Evolutionary conservation across 2,797 vertebrate species (phyloP).

Genomic region (Artibeus jamaicensis): DNA sequence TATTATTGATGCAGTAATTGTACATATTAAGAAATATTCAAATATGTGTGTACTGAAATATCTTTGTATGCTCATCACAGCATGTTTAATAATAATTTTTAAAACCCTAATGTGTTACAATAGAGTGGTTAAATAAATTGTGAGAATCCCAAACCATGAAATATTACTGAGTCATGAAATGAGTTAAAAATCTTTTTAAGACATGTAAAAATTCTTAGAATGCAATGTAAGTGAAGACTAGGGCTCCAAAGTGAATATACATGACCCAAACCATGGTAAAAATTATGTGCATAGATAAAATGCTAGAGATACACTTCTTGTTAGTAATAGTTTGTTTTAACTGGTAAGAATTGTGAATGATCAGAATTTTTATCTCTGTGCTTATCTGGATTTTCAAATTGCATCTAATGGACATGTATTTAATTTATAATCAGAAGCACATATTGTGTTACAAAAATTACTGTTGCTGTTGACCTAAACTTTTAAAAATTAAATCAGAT

Average conservation of each 20-base stretch:
- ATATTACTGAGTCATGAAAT: neutral
- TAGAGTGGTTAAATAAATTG: neutral
- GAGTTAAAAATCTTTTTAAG: neutral
- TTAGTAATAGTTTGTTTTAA: neutral
- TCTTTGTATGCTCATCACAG: neutral
- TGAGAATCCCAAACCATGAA: neutral
- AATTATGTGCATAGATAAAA: neutral
- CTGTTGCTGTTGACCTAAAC: neutral
- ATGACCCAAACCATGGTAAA: neutral
- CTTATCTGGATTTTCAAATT: neutral
- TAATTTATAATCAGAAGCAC: constrained; percentile 24
- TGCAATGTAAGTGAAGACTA: neutral
- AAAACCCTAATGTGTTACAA: neutral
- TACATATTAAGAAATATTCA: neutral
- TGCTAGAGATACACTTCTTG: neutral
- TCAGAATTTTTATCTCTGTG: neutral
- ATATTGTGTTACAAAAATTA: neutral
- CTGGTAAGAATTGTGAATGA: neutral
- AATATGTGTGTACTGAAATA: neutral
- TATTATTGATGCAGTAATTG: neutral
- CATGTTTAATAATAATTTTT: neutral
- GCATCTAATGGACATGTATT: neutral
- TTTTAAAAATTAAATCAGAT: neutral
- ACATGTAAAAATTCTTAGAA: neutral
- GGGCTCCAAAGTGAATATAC: neutral